Conservation (phyloP, 2,888 invertebrate genomes). For the Sarcophaga variegata region DNA sequence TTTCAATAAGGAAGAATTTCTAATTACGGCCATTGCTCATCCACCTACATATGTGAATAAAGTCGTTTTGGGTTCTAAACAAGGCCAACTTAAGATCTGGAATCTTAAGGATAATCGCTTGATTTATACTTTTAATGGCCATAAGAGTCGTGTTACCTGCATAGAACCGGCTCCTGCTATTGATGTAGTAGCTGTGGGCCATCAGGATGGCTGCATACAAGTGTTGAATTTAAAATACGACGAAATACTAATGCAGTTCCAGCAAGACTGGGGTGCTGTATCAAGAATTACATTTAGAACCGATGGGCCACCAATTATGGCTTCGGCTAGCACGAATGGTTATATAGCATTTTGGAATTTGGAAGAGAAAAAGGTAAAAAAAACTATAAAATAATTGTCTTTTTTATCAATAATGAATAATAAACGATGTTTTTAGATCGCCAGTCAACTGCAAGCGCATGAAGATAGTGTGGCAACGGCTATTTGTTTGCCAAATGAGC, state of each 20-base stretch:
- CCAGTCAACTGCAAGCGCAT: constrained; percentile 93
- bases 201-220: constrained; percentile 90
- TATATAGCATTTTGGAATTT: constrained; percentile 97
- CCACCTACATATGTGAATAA: constrained; percentile 98
- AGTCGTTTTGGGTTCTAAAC: constrained; percentile 92
- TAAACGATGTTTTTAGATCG: constrained; percentile 81
- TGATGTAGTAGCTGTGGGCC: constrained; percentile 94
- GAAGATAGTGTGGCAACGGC: constrained; percentile 89
- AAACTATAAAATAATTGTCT: not conserved
- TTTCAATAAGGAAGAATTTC: constrained; percentile 87
- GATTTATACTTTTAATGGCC: constrained; percentile 87
- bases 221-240: constrained; percentile 94
- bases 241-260: constrained; percentile 90
- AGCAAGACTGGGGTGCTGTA: constrained; percentile 96
- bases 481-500: constrained; percentile 93
- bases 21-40: constrained; percentile 92
- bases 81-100: constrained; percentile 94
- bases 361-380: constrained; percentile 86
- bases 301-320: constrained; percentile 93
- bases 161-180: constrained; percentile 95
- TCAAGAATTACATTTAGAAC: constrained; percentile 92
- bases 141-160: constrained; percentile 85
- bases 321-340: constrained; percentile 90
- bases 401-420: not conserved
- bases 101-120: constrained; percentile 91